Conservation (phyloP, 2,888 invertebrate species). For the Mylabris sibirica region DNA sequence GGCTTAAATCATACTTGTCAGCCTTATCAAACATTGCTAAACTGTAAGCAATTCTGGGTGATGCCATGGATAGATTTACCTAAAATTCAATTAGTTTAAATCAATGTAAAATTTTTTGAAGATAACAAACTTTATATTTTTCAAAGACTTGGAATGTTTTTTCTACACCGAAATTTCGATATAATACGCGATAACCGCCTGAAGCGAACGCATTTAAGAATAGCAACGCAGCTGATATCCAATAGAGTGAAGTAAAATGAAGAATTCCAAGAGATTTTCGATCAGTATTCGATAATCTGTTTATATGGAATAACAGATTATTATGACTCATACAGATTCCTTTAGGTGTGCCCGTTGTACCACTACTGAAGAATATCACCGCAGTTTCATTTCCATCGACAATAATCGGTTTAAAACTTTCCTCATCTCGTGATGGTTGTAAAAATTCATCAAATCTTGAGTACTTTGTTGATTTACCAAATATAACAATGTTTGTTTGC, state of each 20-base stretch:
- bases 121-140: conserved; percentile 40
- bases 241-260: conserved; percentile 43
- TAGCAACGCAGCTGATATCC: conserved; percentile 46
- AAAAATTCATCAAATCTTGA: conserved; percentile 26
- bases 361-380: conserved; percentile 53
- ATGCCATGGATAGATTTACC: conserved; percentile 7
- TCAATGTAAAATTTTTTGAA: neutral
- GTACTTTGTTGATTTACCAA: conserved; percentile 39
- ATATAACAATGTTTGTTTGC: conserved; percentile 40
- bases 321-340: conserved; percentile 48
- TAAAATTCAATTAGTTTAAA: neutral
- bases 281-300: neutral
- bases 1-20: conserved; percentile 33
- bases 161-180: conserved; percentile 38
- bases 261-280: conserved; percentile 11
- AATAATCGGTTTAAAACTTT: conserved; percentile 17
- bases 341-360: conserved; percentile 53
- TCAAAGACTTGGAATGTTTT: conserved; percentile 37
- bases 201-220: conserved; percentile 34
- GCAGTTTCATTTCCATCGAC: conserved; percentile 41
- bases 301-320: conserved; percentile 27
- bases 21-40: conserved; percentile 32
- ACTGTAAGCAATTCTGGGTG: conserved; percentile 37
- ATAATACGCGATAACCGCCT: conserved; percentile 40
- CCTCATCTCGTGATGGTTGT: conserved; percentile 11